Evolutionary conservation across 1,140 invertebrate genomes (phyloP).

Genomic region (Drosophila pseudoobscura): DNA sequence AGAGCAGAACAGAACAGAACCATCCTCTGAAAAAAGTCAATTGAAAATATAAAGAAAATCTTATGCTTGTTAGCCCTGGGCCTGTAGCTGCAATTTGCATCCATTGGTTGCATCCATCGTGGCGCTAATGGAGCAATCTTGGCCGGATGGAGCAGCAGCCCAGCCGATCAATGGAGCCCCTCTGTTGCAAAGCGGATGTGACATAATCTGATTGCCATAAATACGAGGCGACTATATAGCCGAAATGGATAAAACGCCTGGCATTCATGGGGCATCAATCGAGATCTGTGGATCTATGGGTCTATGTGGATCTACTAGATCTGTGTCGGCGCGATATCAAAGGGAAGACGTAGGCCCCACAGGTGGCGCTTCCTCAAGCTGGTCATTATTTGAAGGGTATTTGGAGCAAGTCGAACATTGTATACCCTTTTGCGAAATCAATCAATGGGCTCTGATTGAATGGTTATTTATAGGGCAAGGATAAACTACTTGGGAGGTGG

Average conservation of each 20-base stretch:
- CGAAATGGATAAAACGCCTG: slow-evolving; percentile 64
- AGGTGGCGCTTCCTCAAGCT: slow-evolving; percentile 66
- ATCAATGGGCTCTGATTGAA: too few species aligned
- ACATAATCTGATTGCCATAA: slow-evolving; percentile 64
- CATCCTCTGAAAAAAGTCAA: slow-evolving; percentile 20
- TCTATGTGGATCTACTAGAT: slow-evolving; percentile 52
- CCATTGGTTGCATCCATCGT: slow-evolving; percentile 50
- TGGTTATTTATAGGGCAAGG: too few species aligned
- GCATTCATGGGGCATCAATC: slow-evolving; percentile 59
- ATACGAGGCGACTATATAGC: slow-evolving; percentile 4
- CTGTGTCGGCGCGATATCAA: slow-evolving; percentile 76
- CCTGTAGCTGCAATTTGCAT: slow-evolving; percentile 41
- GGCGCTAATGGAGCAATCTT: slow-evolving; percentile 65
- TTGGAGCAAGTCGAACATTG: slow-evolving; percentile 27
- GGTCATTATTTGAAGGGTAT: slow-evolving; percentile 13
- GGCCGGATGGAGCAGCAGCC: slow-evolving; percentile 45
- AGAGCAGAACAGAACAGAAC: slow-evolving; percentile 2
- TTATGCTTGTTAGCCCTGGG: slow-evolving; percentile 59
- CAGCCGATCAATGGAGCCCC: slow-evolving; percentile 59
- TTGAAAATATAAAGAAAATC: slow-evolving; percentile 56
- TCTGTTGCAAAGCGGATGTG: slow-evolving; percentile 71
- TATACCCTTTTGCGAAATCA: slow-evolving; percentile 28
- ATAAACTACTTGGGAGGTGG: neutral
- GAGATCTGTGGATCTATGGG: neutral
- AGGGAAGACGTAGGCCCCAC: slow-evolving; percentile 54